phyloP scores from a whole-genome alignment of 1,140 invertebrate species.

The Trichomalopsis sarcophagae region DNA sequence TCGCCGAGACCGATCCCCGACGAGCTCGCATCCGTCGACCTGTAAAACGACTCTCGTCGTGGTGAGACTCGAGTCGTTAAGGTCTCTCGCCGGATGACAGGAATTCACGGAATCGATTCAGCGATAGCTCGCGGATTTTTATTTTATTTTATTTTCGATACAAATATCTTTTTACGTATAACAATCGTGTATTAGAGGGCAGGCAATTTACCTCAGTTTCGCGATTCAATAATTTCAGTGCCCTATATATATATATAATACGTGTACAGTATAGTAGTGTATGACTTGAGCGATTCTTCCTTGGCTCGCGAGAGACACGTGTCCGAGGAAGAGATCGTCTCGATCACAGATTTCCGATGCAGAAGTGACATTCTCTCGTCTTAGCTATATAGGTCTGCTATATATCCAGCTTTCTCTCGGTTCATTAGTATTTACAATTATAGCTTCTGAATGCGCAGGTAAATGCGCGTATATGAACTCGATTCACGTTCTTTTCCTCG shows the following conservation, averaged over 20 bases:
- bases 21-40: neutral
- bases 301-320: neutral
- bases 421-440: constrained; percentile 38
- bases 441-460: constrained; percentile 6
- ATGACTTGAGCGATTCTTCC: neutral
- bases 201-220: neutral
- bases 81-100: neutral
- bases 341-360: constrained; percentile 32
- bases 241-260: neutral
- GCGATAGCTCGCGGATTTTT: neutral
- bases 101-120: neutral
- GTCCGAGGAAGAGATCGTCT: neutral
- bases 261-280: neutral
- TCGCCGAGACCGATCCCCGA: neutral
- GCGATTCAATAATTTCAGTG: neutral
- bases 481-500: neutral
- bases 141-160: neutral
- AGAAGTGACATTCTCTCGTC: constrained; percentile 47
- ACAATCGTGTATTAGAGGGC: constrained; percentile 4
- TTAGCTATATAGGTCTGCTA: neutral
- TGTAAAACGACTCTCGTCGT: constrained; percentile 11
- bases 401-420: neutral
- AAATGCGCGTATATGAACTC: neutral
- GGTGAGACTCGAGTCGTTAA: constrained; percentile 43
- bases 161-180: neutral